Evolutionary conservation across 2,113 vertebrate species (phyloP).

Genomic region (Microtus ochrogaster): DNA sequence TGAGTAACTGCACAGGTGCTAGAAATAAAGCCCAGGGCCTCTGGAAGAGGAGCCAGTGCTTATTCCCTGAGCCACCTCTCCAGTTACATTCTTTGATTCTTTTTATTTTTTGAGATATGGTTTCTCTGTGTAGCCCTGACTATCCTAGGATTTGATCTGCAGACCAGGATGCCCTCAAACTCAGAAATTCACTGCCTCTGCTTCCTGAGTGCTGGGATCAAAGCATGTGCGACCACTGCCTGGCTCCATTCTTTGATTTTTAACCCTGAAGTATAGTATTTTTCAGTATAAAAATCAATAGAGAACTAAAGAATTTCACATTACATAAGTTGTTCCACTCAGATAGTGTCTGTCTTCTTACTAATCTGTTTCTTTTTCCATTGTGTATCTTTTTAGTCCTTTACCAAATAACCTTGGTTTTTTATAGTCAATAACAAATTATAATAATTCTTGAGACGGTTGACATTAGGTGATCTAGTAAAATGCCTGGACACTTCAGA

Average conservation of each 20-base stretch:
- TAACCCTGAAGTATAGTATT: conserved; percentile 16
- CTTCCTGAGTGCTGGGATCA: background rate
- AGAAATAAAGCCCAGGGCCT: background rate
- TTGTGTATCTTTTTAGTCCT: conserved; percentile 7
- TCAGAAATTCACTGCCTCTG: background rate
- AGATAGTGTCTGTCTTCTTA: background rate
- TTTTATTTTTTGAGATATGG: background rate
- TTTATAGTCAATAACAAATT: conserved; percentile 28
- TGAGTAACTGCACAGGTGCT: background rate
- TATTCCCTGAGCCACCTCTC: background rate
- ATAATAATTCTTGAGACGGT: background rate
- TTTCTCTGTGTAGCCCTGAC: background rate
- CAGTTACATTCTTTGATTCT: background rate
- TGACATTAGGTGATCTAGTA: conserved; percentile 49
- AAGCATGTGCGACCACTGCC: background rate
- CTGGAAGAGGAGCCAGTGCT: background rate
- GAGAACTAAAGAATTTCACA: conserved; percentile 48
- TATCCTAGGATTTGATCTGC: background rate
- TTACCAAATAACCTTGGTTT: conserved; percentile 1
- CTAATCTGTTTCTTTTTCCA: conserved; percentile 25
- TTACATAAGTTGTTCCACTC: conserved; percentile 31
- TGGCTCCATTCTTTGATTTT: background rate
- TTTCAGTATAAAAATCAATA: conserved; percentile 60
- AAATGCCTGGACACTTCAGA: conserved; percentile 48
- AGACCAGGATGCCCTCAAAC: background rate